Conservation (phyloP, 2,113 vertebrate species). For the Felis catus region DNA sequence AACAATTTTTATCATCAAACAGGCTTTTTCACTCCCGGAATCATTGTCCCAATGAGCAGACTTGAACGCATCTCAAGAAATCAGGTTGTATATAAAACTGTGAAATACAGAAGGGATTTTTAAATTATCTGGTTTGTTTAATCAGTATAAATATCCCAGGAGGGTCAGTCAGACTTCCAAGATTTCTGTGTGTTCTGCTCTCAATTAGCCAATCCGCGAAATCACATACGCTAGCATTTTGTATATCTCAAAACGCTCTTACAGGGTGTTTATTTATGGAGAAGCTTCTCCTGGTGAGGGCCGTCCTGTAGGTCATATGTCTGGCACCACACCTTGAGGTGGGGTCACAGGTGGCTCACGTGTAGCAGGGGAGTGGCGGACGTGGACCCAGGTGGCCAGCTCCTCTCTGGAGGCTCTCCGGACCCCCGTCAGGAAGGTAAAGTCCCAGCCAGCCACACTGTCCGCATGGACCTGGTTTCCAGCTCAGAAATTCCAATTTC, state of each 20-base stretch:
- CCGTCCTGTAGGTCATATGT: accelerated
- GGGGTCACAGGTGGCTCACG: too few relatives aligned
- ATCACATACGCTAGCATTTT: neutral
- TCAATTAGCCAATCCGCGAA: neutral
- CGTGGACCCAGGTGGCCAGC: neutral
- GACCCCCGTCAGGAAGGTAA: accelerated
- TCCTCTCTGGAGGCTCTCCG: accelerated
- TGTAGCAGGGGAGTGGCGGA: accelerated
- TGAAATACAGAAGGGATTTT: neutral
- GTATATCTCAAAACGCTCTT: neutral
- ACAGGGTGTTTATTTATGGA: neutral
- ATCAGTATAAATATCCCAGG: neutral
- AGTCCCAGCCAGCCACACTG: accelerated
- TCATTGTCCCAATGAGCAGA: neutral
- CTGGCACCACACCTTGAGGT: neutral
- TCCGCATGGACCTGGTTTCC: neutral
- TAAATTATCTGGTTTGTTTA: neutral
- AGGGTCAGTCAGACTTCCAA: neutral
- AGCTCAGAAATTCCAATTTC: too few relatives aligned
- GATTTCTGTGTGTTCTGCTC: neutral
- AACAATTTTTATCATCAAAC: neutral
- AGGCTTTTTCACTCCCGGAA: neutral
- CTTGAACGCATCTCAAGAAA: neutral
- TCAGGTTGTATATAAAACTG: neutral
- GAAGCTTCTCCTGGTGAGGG: neutral